A percentile compares a stretch with the other conserved stretches of the same genome.
Evolutionary conservation across 2,888 invertebrate genomes (phyloP).

Genomic region (Mythimna ferrago): DNA sequence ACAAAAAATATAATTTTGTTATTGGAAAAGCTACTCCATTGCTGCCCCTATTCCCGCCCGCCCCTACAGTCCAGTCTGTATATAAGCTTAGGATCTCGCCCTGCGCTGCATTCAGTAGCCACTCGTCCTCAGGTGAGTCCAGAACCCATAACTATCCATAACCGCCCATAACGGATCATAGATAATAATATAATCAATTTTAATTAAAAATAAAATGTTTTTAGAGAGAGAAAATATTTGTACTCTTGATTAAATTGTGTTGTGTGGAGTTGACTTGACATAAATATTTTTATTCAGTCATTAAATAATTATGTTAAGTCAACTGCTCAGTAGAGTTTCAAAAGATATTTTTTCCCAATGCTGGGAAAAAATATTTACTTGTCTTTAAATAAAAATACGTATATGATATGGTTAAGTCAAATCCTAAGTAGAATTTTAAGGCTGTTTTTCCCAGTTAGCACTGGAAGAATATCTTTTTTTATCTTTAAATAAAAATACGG

Average conservation of each 20-base stretch:
- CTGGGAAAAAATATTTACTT: background rate
- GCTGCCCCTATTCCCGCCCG: conserved; percentile 49
- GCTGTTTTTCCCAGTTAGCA: background rate
- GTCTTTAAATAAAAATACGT: too few species aligned
- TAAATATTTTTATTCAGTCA: background rate
- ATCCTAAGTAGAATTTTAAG: background rate
- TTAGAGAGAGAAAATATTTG: background rate
- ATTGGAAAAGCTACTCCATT: conserved; percentile 20
- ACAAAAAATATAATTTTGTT: background rate
- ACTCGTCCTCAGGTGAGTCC: conserved; percentile 49
- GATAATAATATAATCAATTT: background rate
- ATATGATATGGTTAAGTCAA: too few species aligned
- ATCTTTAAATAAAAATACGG: too few species aligned
- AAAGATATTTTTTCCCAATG: background rate
- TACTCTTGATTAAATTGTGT: conserved; percentile 1
- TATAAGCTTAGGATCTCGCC: conserved; percentile 42
- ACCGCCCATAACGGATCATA: background rate
- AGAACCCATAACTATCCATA: conserved; percentile 10
- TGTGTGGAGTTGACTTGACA: background rate
- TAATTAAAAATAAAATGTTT: background rate
- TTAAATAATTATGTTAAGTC: background rate
- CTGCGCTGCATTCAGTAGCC: conserved; percentile 51
- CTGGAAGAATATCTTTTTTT: background rate
- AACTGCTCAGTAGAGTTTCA: background rate
- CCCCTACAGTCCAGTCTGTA: conserved; percentile 50